phyloP scores from a whole-genome alignment of 2,113 vertebrate species.

The Lipotes vexillifer region DNA sequence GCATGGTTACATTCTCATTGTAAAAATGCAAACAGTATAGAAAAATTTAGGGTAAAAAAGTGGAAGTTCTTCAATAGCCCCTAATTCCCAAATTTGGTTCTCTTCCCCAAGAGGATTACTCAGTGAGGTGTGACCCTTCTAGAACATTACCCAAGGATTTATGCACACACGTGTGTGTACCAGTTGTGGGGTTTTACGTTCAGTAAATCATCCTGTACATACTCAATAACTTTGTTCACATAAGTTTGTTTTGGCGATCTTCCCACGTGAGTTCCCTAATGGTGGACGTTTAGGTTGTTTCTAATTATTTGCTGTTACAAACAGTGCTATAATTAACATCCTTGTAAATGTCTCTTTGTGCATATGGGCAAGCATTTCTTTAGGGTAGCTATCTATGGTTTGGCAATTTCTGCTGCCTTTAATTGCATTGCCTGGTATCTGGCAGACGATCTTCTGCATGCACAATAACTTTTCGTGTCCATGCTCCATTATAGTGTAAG shows the following conservation, averaged over 20 bases:
- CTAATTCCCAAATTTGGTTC: not conserved
- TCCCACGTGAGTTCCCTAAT: constrained; percentile 69
- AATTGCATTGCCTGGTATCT: constrained; percentile 76
- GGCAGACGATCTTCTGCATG: constrained; percentile 75
- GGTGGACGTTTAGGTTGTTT: constrained; percentile 75
- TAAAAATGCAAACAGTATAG: constrained; percentile 24
- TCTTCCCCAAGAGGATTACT: not conserved
- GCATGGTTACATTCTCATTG: not conserved
- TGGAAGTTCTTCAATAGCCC: not conserved
- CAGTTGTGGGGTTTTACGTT: not conserved
- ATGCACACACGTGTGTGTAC: not conserved
- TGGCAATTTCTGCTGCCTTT: constrained; percentile 77
- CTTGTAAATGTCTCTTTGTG: constrained; percentile 77
- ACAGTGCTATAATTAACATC: constrained; percentile 76
- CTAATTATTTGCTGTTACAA: constrained; percentile 77
- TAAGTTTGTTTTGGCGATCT: constrained; percentile 65
- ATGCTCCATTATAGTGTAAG: constrained; percentile 72
- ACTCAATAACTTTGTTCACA: constrained; percentile 9
- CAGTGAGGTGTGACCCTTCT: not conserved
- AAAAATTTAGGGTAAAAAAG: constrained; percentile 8
- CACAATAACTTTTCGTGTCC: constrained; percentile 75
- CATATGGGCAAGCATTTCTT: constrained; percentile 77
- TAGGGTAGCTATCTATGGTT: constrained; percentile 78
- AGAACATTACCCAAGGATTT: not conserved
- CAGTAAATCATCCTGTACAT: not conserved